A percentile compares a stretch with the other conserved stretches of the same genome.
These are phyloP conservation scores for Metopolophium dirhodum DNA, from an alignment of 1,140 invertebrate species.

Conservation along the genomic window DNA sequence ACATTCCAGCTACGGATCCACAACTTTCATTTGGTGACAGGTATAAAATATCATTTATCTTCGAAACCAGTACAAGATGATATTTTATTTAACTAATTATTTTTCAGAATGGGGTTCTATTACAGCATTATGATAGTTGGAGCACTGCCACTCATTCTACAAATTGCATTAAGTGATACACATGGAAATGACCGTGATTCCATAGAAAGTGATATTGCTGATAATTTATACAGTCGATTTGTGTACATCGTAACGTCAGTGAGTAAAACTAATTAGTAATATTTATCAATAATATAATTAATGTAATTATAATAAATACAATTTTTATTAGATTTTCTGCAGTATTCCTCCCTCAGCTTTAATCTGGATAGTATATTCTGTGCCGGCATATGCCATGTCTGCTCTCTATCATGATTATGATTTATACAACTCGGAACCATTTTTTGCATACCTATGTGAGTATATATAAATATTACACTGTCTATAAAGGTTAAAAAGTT, in stretches of 20 bases:
- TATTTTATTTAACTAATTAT: slow-evolving; percentile 4
- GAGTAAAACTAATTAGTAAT: slow-evolving; percentile 60
- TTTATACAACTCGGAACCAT: slow-evolving; percentile 71
- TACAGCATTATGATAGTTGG: slow-evolving; percentile 80
- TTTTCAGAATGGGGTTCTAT: slow-evolving; percentile 76
- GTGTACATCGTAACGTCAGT: slow-evolving; percentile 82
- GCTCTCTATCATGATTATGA: slow-evolving; percentile 76
- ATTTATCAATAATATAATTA: background rate
- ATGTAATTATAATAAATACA: background rate
- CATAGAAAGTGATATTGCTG: slow-evolving; percentile 78
- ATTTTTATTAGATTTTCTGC: slow-evolving; percentile 58
- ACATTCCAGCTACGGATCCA: slow-evolving; percentile 77
- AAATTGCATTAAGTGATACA: slow-evolving; percentile 59
- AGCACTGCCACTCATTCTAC: slow-evolving; percentile 77
- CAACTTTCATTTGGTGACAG: slow-evolving; percentile 77
- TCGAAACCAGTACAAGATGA: background rate
- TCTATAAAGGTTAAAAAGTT: background rate
- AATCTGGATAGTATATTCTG: slow-evolving; percentile 81
- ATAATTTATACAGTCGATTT: slow-evolving; percentile 79
- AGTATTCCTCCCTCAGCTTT: slow-evolving; percentile 70
- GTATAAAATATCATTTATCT: slow-evolving; percentile 55
- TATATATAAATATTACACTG: slow-evolving; percentile 29
- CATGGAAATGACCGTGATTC: slow-evolving; percentile 70
- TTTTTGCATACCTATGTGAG: slow-evolving; percentile 77
- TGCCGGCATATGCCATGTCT: slow-evolving; percentile 89